These are phyloP conservation scores for Nothocercus julius DNA, from an alignment of 2,113 vertebrate genomes.

Conservation along the genomic window DNA sequence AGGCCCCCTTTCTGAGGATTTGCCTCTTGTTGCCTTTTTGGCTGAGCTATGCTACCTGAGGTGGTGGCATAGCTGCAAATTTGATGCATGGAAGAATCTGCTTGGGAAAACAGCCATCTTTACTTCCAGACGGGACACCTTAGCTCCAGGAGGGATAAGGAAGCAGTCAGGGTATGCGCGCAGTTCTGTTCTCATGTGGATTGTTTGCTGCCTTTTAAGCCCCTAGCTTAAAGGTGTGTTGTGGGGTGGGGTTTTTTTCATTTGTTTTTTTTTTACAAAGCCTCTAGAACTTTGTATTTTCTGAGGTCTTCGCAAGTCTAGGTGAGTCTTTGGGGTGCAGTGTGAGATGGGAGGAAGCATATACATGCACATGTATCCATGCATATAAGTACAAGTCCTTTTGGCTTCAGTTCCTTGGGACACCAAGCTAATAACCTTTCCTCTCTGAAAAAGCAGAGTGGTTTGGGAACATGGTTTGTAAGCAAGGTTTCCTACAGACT, in stretches of 20 bases:
- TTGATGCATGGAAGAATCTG: background rate
- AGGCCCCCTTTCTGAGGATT: background rate
- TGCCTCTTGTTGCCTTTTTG: background rate
- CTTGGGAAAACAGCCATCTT: rapidly evolving
- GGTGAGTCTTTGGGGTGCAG: background rate
- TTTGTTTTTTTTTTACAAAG: background rate
- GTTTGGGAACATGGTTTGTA: background rate
- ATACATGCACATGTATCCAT: rapidly evolving
- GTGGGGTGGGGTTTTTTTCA: too few relatives aligned
- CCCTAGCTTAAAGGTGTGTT: too few relatives aligned
- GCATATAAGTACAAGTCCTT: background rate
- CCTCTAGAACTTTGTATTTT: background rate
- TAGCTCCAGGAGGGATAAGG: background rate
- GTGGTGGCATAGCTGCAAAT: background rate
- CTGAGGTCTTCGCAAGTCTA: background rate
- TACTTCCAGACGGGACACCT: background rate
- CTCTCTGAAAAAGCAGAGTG: background rate
- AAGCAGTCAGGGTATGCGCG: background rate
- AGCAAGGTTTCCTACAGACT: background rate
- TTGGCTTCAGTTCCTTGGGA: background rate
- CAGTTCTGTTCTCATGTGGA: background rate
- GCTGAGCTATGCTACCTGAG: rapidly evolving
- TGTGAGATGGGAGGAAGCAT: background rate
- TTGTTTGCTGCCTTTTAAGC: background rate
- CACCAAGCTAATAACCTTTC: background rate